Evolutionary conservation across 2,113 vertebrate species (phyloP).

Genomic region (Cololabis saira): DNA sequence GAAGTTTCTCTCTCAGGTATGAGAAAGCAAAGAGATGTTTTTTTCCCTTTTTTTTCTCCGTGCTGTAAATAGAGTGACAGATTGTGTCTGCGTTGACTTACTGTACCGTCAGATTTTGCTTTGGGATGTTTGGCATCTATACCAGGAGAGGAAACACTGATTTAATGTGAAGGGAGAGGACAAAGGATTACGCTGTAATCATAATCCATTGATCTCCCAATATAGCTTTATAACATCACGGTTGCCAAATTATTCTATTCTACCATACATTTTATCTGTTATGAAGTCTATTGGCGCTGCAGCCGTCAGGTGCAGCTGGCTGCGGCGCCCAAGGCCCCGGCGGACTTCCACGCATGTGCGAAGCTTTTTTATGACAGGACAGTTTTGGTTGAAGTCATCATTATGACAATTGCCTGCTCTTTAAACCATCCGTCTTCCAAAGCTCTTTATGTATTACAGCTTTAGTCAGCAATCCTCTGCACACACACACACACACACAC

Average conservation of each 20-base stretch:
- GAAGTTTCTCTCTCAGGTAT: slow-evolving; percentile 67
- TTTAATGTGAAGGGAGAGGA: slow-evolving; percentile 21
- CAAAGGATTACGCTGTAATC: slow-evolving; percentile 43
- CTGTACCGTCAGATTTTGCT: not conserved
- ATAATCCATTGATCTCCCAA: slow-evolving; percentile 47
- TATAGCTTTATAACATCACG: slow-evolving; percentile 39
- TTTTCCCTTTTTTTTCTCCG: slow-evolving; percentile 1
- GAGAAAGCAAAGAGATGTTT: slow-evolving; percentile 19
- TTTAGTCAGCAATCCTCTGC: slow-evolving; percentile 68
- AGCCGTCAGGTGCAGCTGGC: slow-evolving; percentile 31
- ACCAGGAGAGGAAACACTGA: slow-evolving; percentile 13
- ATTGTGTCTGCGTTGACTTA: slow-evolving; percentile 23
- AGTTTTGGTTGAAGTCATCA: slow-evolving; percentile 66
- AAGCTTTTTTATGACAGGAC: slow-evolving; percentile 45
- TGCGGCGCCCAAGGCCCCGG: slow-evolving; percentile 5
- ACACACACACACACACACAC: slow-evolving; percentile 29
- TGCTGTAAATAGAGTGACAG: slow-evolving; percentile 34
- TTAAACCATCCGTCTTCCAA: slow-evolving; percentile 70
- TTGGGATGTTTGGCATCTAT: not conserved
- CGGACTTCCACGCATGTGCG: slow-evolving; percentile 24
- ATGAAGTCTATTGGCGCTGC: slow-evolving; percentile 42
- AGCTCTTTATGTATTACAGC: slow-evolving; percentile 70
- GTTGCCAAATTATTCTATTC: slow-evolving; percentile 29
- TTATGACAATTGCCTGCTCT: slow-evolving; percentile 71
- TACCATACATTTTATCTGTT: slow-evolving; percentile 34